Conservation (phyloP, 2,888 invertebrate genomes). For the Phaonia tiefii region DNA sequence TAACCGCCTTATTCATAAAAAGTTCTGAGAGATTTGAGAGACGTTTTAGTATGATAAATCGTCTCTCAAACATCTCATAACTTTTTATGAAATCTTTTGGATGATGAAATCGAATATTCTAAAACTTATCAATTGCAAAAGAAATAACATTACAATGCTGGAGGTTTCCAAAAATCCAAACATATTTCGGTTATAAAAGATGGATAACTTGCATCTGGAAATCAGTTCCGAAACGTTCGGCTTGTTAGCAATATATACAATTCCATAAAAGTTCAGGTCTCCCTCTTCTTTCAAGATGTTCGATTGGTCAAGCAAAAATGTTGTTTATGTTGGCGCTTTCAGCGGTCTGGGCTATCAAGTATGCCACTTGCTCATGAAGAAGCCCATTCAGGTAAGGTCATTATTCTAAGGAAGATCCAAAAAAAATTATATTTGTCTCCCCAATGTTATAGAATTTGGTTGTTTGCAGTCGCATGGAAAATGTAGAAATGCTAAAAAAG, state of each 20-base stretch:
- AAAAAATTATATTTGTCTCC: neutral
- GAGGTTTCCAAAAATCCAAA: neutral
- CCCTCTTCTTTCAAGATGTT: slow-evolving; percentile 70
- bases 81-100: too few relatives aligned
- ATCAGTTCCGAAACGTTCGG: neutral
- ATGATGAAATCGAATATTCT: neutral
- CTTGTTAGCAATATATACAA: too few relatives aligned
- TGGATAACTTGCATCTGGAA: neutral
- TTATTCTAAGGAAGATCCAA: too few relatives aligned
- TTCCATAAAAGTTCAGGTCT: too few relatives aligned
- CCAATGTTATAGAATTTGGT: slow-evolving; percentile 74
- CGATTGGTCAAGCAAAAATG: slow-evolving; percentile 76
- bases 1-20: too few relatives aligned
- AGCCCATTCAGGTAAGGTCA: slow-evolving; percentile 72
- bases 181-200: slow-evolving; percentile 4
- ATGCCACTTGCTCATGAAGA: slow-evolving; percentile 74
- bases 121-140: neutral
- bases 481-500: slow-evolving; percentile 75
- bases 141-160: too few relatives aligned
- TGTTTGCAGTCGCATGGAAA: slow-evolving; percentile 76
- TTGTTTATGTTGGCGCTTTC: slow-evolving; percentile 76
- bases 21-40: too few relatives aligned
- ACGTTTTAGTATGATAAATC: too few relatives aligned
- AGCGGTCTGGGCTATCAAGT: slow-evolving; percentile 76
- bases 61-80: too few relatives aligned